Percentiles rank a stretch among this genome's conserved stretches.
Conservation (phyloP, 2,888 invertebrate genomes). For the Leptinotarsa juncta region DNA sequence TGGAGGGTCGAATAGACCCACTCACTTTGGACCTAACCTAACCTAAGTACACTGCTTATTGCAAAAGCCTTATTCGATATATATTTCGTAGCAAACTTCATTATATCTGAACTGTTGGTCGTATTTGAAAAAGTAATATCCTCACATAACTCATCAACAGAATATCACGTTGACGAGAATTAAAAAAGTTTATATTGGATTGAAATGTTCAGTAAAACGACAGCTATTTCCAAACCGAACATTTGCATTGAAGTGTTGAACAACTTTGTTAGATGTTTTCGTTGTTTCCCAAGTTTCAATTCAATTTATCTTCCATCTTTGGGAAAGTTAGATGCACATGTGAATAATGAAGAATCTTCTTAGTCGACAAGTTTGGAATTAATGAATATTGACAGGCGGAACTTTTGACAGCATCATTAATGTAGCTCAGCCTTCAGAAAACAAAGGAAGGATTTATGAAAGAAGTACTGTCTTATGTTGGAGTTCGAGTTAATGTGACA, state of each 20-base stretch:
- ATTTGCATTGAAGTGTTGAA: slow-evolving; percentile 25
- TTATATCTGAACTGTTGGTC: not conserved
- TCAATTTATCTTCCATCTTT: not conserved
- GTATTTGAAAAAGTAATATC: not conserved
- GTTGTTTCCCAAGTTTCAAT: not conserved
- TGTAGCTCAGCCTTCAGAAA: not conserved
- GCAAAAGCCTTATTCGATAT: no score
- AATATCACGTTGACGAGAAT: slow-evolving; percentile 20
- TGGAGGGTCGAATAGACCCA: no score
- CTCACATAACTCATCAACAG: slow-evolving; percentile 3
- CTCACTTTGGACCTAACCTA: no score
- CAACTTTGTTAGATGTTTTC: not conserved
- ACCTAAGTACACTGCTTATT: no score
- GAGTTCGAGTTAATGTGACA: no score
- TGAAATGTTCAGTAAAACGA: slow-evolving; percentile 11
- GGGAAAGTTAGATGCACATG: not conserved
- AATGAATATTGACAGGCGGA: not conserved
- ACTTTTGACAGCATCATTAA: not conserved
- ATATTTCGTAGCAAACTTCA: not conserved
- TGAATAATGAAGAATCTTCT: not conserved
- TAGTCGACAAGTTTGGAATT: not conserved
- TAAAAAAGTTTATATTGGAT: slow-evolving; percentile 21
- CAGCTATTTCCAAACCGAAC: not conserved
- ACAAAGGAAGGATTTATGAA: no score
- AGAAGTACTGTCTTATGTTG: no score